phyloP scores from a whole-genome alignment of 2,113 vertebrate genomes.

The Oncorhynchus gorbuscha region DNA sequence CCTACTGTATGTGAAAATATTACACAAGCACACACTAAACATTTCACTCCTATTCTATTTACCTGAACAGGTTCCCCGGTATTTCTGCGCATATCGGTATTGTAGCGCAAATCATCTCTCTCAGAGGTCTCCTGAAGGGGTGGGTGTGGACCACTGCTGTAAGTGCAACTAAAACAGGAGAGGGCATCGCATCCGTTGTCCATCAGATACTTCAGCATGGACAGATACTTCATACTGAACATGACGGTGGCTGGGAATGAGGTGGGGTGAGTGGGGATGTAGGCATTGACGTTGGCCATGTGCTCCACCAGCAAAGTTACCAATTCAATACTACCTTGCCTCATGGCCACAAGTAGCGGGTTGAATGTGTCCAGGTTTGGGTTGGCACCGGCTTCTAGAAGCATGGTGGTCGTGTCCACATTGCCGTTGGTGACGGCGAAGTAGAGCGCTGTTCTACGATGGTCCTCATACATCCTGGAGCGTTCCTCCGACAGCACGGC shows the following conservation, averaged over 20 bases:
- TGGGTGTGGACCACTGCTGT: slow-evolving; percentile 81
- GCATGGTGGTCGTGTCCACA: slow-evolving; percentile 72
- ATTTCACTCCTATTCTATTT: background rate
- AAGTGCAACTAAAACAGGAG: slow-evolving; percentile 85
- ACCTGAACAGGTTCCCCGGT: slow-evolving; percentile 51
- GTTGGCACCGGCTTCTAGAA: slow-evolving; percentile 85
- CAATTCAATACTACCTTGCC: slow-evolving; percentile 80
- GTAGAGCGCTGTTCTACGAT: slow-evolving; percentile 84
- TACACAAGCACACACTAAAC: no score
- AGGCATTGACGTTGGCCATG: slow-evolving; percentile 86
- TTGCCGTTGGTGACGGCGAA: slow-evolving; percentile 89
- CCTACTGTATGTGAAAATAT: no score
- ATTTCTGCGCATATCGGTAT: background rate
- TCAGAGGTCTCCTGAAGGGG: slow-evolving; percentile 54
- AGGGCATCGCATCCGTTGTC: slow-evolving; percentile 85
- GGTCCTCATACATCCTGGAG: slow-evolving; percentile 85
- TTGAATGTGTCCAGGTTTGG: slow-evolving; percentile 88
- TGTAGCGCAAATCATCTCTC: slow-evolving; percentile 27
- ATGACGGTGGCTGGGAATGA: slow-evolving; percentile 89
- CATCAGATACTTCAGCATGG: slow-evolving; percentile 87
- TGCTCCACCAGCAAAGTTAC: slow-evolving; percentile 84
- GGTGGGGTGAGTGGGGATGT: slow-evolving; percentile 85
- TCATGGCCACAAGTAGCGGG: slow-evolving; percentile 89
- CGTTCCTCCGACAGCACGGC: slow-evolving; percentile 78
- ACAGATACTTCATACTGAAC: slow-evolving; percentile 86